These are phyloP conservation scores for Eueremaeus valkanovi DNA, from an alignment of 2,888 invertebrate species.

Conservation along the genomic window DNA sequence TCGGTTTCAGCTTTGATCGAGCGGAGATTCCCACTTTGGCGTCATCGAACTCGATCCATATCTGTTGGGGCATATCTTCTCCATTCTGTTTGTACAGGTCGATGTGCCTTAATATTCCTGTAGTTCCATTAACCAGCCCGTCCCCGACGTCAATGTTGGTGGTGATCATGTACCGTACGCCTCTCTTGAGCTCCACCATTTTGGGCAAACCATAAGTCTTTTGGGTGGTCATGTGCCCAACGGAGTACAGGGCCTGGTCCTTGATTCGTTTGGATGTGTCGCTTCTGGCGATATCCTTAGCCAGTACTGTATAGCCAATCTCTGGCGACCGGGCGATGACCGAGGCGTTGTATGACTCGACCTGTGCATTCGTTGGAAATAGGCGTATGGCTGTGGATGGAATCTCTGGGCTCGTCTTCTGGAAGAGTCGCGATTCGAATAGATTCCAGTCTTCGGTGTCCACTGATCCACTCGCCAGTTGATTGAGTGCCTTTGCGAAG, in stretches of 20 bases:
- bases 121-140: slow-evolving; percentile 46
- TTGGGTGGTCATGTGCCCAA: not conserved
- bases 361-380: not conserved
- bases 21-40: not conserved
- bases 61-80: not conserved
- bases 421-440: not conserved
- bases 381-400: not conserved
- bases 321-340: not conserved
- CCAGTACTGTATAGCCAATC: not conserved
- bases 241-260: not conserved
- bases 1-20: not conserved
- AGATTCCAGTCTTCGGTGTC: not conserved
- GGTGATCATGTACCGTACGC: slow-evolving; percentile 43
- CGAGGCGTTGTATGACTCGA: not conserved
- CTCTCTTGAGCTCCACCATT: slow-evolving; percentile 17
- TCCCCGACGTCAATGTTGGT: slow-evolving; percentile 45
- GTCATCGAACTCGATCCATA: not conserved
- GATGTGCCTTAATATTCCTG: slow-evolving; percentile 41
- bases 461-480: slow-evolving; percentile 43
- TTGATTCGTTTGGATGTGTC: not conserved
- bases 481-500: slow-evolving; percentile 44
- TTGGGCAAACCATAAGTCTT: not conserved
- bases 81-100: not conserved
- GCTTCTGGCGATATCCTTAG: not conserved
- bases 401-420: not conserved